phyloP scores from a whole-genome alignment of 2,113 vertebrate genomes.

The Brevimyrus niger region DNA sequence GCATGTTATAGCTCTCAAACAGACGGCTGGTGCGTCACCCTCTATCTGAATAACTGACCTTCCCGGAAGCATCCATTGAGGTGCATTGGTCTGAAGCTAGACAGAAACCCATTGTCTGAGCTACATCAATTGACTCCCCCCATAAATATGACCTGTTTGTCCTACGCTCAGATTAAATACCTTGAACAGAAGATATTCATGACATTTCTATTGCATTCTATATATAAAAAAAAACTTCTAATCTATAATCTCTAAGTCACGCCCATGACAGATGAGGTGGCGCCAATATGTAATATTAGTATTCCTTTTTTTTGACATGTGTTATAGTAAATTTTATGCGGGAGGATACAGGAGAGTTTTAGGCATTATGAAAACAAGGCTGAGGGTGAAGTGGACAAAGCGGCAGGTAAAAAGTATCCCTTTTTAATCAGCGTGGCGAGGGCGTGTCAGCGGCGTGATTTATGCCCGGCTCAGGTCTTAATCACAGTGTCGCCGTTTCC shows the following conservation, averaged over 20 bases:
- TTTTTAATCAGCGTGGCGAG: not conserved
- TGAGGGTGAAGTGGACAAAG: not conserved
- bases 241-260: not conserved
- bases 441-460: not conserved
- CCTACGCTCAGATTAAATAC: conserved; percentile 3
- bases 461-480: conserved; percentile 12
- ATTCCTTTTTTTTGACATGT: not conserved
- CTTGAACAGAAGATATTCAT: not conserved
- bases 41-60: not conserved
- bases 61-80: not conserved
- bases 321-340: not conserved
- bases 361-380: not conserved
- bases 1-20: not conserved
- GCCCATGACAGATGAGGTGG: not conserved
- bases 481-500: not conserved
- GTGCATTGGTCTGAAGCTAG: not conserved
- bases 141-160: not conserved
- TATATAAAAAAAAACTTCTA: not conserved
- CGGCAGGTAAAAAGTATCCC: not conserved
- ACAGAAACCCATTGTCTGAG: not conserved
- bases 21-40: not conserved
- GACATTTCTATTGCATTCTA: not conserved
- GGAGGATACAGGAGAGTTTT: not conserved
- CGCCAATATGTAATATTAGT: not conserved
- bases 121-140: not conserved